Conservation (phyloP, 2,113 vertebrate genomes). For the Hypanus sabinus region DNA sequence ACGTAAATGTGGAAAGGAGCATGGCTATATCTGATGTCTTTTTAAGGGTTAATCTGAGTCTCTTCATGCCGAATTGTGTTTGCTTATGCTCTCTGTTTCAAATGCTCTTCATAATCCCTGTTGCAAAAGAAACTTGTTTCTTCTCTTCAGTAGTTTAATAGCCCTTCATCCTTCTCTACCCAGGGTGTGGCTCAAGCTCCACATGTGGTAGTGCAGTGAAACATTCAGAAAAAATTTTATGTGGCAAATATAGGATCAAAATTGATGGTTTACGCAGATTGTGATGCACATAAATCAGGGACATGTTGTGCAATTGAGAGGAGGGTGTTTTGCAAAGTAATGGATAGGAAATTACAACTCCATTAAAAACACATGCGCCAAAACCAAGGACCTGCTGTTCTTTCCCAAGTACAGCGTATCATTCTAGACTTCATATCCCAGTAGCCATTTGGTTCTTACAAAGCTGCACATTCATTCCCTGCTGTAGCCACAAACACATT, state of each 20-base stretch:
- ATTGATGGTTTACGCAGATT: slow-evolving; percentile 30
- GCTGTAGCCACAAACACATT: not conserved
- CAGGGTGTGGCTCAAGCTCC: slow-evolving; percentile 17
- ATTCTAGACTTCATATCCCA: slow-evolving; percentile 14
- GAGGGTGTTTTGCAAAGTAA: slow-evolving; percentile 29
- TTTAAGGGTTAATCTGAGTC: not conserved
- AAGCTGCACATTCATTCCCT: slow-evolving; percentile 26
- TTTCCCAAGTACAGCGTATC: not conserved
- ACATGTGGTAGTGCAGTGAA: slow-evolving; percentile 25
- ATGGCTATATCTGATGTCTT: not conserved
- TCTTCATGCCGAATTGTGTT: not conserved
- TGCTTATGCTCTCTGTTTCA: not conserved
- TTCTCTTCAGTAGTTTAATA: slow-evolving; percentile 6
- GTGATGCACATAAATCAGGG: slow-evolving; percentile 20
- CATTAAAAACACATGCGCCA: slow-evolving; percentile 34
- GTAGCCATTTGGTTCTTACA: slow-evolving; percentile 11
- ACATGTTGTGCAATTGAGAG: slow-evolving; percentile 31
- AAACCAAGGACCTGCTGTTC: slow-evolving; percentile 30
- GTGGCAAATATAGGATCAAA: slow-evolving; percentile 34
- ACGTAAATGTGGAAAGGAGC: not conserved
- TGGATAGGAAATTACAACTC: slow-evolving; percentile 36
- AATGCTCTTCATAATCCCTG: not conserved
- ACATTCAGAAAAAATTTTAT: slow-evolving; percentile 2
- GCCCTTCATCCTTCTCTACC: slow-evolving; percentile 5
- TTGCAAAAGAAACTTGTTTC: not conserved